phyloP scores from a whole-genome alignment of 2,797 vertebrate species.

The Vireo griseus region DNA sequence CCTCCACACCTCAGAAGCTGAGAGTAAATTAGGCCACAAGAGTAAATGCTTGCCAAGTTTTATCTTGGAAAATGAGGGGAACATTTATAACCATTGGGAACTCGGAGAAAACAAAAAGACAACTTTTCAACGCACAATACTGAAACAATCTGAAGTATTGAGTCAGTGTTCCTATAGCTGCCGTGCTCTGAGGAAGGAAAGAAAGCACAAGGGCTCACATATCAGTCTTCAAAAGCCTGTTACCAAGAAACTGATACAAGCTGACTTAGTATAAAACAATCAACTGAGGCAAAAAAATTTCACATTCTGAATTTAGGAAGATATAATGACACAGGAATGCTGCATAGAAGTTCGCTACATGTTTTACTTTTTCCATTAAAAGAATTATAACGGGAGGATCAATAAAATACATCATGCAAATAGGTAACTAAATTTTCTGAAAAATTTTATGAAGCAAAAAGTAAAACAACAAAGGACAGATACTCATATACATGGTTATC shows the following conservation, averaged over 20 bases:
- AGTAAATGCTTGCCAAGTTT: slow-evolving; percentile 8
- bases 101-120: neutral
- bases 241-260: neutral
- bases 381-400: accelerated
- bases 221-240: neutral
- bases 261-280: accelerated
- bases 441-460: neutral
- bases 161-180: neutral
- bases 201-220: neutral
- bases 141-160: neutral
- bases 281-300: neutral
- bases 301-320: neutral
- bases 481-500: neutral
- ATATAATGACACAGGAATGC: neutral
- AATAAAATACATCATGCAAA: neutral
- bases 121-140: neutral
- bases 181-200: neutral
- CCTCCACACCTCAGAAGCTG: neutral
- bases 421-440: neutral
- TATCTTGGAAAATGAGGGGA: slow-evolving; percentile 3
- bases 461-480: neutral
- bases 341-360: neutral
- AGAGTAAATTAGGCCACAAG: neutral
- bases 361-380: neutral
- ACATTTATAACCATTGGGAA: neutral